These are phyloP conservation scores for Tetrapedia diversipes DNA, from an alignment of 2,888 invertebrate genomes.

Conservation along the genomic window DNA sequence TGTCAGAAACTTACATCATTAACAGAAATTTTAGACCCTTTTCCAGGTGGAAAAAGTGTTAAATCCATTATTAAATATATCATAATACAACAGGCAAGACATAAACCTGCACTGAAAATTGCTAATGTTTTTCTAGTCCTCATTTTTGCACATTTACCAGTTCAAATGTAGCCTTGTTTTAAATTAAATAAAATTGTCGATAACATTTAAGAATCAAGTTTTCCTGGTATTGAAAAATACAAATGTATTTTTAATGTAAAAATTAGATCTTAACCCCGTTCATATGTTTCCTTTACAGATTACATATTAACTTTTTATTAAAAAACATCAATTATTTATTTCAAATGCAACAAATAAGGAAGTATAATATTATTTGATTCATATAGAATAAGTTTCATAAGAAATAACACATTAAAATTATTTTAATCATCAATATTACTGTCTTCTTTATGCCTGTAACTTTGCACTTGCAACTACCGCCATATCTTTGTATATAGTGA, in stretches of 20 bases:
- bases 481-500: constrained; percentile 4
- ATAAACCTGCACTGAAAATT: constrained; percentile 86
- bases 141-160: constrained; percentile 67
- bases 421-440: background rate
- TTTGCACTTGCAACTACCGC: constrained; percentile 17
- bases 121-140: constrained; percentile 80
- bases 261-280: constrained; percentile 28
- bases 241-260: background rate
- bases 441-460: background rate
- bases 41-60: constrained; percentile 85
- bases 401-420: background rate
- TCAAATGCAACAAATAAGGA: background rate
- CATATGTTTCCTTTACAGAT: background rate
- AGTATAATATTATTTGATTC: constrained; percentile 14
- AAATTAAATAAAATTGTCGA: constrained; percentile 17
- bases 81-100: constrained; percentile 86
- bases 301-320: constrained; percentile 24
- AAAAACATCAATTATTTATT: background rate
- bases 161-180: constrained; percentile 1
- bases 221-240: background rate
- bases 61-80: constrained; percentile 88
- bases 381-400: constrained; percentile 16
- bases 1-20: constrained; percentile 85
- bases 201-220: constrained; percentile 9
- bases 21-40: constrained; percentile 84